These are phyloP conservation scores for Leptosomus discolor DNA, from an alignment of 2,113 vertebrate species.

Conservation along the genomic window DNA sequence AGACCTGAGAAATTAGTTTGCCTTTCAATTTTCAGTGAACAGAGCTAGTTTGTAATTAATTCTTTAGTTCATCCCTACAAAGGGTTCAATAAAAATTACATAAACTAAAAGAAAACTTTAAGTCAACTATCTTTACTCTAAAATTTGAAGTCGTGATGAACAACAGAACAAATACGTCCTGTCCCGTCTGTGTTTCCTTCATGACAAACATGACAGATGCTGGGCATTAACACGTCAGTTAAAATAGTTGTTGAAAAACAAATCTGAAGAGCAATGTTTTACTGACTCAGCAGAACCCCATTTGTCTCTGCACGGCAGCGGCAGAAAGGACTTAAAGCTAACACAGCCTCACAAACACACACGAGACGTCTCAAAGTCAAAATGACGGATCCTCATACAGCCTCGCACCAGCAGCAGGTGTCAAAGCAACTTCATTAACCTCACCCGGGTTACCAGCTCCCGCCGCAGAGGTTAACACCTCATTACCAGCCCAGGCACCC, in stretches of 20 bases:
- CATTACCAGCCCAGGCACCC: background rate
- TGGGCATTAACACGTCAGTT: background rate
- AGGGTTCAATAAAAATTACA: background rate
- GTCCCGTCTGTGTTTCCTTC: background rate
- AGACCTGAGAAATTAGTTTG: background rate
- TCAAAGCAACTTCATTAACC: background rate
- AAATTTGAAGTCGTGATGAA: background rate
- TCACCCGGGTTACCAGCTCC: background rate
- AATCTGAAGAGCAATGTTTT: background rate
- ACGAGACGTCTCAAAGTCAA: background rate
- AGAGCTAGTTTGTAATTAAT: background rate
- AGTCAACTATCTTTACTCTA: background rate
- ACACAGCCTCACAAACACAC: background rate
- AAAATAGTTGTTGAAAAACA: background rate
- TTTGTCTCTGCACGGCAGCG: background rate
- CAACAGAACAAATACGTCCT: background rate
- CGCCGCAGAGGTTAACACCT: background rate
- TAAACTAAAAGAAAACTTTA: background rate
- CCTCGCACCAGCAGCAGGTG: background rate
- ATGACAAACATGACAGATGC: background rate
- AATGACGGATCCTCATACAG: background rate
- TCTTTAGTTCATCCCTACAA: background rate
- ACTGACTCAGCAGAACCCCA: background rate
- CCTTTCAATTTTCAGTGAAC: background rate
- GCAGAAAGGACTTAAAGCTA: background rate